phyloP scores from a whole-genome alignment of 2,797 vertebrate species.

The Syndactyla subalaris region DNA sequence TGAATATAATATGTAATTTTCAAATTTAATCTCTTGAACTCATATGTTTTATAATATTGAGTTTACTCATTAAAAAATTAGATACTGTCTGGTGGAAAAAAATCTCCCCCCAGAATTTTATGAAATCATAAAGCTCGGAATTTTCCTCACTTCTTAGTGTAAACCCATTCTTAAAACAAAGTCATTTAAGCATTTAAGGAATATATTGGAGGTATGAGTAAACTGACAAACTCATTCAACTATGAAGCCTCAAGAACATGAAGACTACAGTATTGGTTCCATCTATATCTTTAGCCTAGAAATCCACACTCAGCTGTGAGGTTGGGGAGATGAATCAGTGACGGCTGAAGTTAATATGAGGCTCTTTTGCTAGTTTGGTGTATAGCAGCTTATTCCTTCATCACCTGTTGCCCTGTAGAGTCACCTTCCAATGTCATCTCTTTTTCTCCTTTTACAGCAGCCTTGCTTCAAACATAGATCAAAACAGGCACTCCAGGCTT shows the following conservation, averaged over 20 bases:
- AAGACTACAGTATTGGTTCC: not conserved
- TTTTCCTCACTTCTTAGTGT: not conserved
- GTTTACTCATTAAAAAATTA: conserved; percentile 58
- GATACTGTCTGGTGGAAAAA: not conserved
- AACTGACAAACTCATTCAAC: not conserved
- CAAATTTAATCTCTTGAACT: conserved; percentile 40
- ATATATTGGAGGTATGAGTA: not conserved
- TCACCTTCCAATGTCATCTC: not conserved
- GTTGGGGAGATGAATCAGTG: not conserved
- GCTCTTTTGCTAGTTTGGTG: not conserved
- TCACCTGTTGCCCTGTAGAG: not conserved
- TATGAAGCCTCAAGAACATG: not conserved
- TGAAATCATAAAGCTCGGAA: not conserved
- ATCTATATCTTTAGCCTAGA: not conserved
- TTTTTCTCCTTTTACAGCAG: not conserved
- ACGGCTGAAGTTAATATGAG: not conserved
- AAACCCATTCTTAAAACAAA: not conserved
- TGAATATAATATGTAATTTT: conserved; percentile 43
- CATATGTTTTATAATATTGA: not conserved
- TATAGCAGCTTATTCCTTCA: not conserved
- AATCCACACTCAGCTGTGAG: not conserved
- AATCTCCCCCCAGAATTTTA: not conserved
- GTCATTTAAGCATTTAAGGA: not conserved
- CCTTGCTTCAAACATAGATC: not conserved
- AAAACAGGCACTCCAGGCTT: not conserved